A percentile compares a stretch with the other conserved stretches of the same genome.
Conservation (phyloP, 53 echinoderm and acorn worm species). For the Antedon mediterranea region DNA sequence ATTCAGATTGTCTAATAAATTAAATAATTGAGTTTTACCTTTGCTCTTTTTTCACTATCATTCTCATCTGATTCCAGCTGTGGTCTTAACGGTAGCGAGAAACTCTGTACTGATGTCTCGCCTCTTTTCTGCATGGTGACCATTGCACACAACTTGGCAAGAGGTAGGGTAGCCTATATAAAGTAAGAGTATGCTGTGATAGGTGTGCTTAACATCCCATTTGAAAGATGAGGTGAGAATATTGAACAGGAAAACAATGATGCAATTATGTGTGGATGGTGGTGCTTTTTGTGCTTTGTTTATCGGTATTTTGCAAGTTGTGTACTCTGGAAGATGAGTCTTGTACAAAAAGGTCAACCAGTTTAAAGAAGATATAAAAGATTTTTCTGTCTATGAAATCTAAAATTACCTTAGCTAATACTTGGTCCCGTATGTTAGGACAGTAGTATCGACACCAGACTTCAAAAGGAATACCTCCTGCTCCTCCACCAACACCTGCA, state of each 20-base stretch:
- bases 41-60: slow-evolving; percentile 34
- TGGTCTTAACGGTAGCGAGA: slow-evolving; percentile 76
- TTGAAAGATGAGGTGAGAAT: too few relatives aligned
- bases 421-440: slow-evolving; percentile 93
- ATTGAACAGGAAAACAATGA: too few relatives aligned
- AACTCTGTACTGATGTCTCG: slow-evolving; percentile 80
- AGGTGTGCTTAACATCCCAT: too few relatives aligned
- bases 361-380: too few relatives aligned
- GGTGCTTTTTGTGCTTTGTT: too few relatives aligned
- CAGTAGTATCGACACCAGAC: slow-evolving; percentile 97
- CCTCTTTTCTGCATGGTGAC: slow-evolving; percentile 97
- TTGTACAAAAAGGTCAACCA: too few relatives aligned
- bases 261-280: too few relatives aligned
- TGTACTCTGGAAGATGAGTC: too few relatives aligned
- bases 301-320: too few relatives aligned
- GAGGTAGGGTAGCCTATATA: slow-evolving; percentile 50
- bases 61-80: slow-evolving; percentile 30
- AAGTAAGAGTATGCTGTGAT: too few relatives aligned
- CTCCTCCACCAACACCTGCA: slow-evolving; percentile 84
- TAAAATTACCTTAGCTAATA: slow-evolving; percentile 65
- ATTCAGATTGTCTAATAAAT: too few relatives aligned
- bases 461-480: slow-evolving; percentile 87
- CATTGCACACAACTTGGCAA: slow-evolving; percentile 99
- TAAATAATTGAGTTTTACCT: slow-evolving; percentile 13
- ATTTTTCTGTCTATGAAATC: background rate